Evolutionary conservation across 2,113 vertebrate genomes (phyloP).

Genomic region (Sylvilagus bachmani): DNA sequence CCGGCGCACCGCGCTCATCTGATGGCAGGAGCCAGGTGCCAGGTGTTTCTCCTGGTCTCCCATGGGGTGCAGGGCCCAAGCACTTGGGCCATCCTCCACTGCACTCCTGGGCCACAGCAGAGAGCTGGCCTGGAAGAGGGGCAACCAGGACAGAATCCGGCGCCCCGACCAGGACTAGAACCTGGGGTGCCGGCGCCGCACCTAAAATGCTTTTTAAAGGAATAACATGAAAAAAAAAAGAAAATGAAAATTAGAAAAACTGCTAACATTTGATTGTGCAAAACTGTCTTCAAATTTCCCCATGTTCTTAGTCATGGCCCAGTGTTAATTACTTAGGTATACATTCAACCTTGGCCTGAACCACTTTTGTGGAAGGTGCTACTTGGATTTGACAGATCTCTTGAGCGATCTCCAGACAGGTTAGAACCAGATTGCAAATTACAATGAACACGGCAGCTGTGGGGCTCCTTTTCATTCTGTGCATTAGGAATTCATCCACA

Average conservation of each 20-base stretch:
- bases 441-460: not conserved
- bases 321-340: not conserved
- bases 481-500: not conserved
- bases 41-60: no score
- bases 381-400: not conserved
- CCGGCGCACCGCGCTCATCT: no score
- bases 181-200: no score
- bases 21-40: no score
- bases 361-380: not conserved
- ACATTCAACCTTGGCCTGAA: not conserved
- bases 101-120: no score
- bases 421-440: not conserved
- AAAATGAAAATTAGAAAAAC: not conserved
- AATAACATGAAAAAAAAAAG: conserved; percentile 17
- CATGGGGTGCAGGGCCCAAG: no score
- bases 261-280: not conserved
- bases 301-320: not conserved
- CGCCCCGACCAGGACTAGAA: no score
- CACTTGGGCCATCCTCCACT: no score
- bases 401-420: not conserved
- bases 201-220: no score
- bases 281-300: not conserved
- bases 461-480: not conserved
- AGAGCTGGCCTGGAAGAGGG: no score
- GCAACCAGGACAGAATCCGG: no score